phyloP scores from a whole-genome alignment of 2,888 invertebrate genomes.

The Cephus sareptanus region DNA sequence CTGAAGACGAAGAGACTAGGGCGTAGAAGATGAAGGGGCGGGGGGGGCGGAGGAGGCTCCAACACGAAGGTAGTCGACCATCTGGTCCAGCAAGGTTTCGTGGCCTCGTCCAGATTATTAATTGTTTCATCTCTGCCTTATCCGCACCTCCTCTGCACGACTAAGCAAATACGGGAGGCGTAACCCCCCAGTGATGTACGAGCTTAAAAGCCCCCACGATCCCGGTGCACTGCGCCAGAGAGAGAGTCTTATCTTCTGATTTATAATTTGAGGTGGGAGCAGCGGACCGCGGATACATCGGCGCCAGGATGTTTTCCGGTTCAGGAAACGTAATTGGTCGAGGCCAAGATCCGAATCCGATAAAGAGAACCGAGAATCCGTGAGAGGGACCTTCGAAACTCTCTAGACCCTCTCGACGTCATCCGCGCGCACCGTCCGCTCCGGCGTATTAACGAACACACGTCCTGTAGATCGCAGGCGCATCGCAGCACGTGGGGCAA shows the following conservation, averaged over 20 bases:
- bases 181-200: conserved; percentile 62
- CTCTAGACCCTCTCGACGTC: neutral
- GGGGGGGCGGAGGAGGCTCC: neutral
- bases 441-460: neutral
- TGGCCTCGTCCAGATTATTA: conserved; percentile 52
- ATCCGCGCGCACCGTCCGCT: neutral
- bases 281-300: conserved; percentile 38
- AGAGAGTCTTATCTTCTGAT: conserved; percentile 52
- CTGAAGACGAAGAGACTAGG: neutral
- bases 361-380: conserved; percentile 13
- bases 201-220: conserved; percentile 61
- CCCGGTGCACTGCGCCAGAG: conserved; percentile 30
- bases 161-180: conserved; percentile 65
- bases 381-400: conserved; percentile 17
- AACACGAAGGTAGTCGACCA: conserved; percentile 19
- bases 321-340: conserved; percentile 62
- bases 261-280: conserved; percentile 56
- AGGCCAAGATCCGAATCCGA: conserved; percentile 39
- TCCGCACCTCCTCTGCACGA: conserved; percentile 60
- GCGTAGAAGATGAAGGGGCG: conserved; percentile 14
- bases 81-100: conserved; percentile 32
- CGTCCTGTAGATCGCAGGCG: neutral
- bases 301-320: conserved; percentile 57
- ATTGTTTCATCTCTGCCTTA: conserved; percentile 63
- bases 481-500: neutral